Base-by-base conservation (phyloP, 2,797 vertebrate genomes). In the Jordanella pulchra region DNA sequence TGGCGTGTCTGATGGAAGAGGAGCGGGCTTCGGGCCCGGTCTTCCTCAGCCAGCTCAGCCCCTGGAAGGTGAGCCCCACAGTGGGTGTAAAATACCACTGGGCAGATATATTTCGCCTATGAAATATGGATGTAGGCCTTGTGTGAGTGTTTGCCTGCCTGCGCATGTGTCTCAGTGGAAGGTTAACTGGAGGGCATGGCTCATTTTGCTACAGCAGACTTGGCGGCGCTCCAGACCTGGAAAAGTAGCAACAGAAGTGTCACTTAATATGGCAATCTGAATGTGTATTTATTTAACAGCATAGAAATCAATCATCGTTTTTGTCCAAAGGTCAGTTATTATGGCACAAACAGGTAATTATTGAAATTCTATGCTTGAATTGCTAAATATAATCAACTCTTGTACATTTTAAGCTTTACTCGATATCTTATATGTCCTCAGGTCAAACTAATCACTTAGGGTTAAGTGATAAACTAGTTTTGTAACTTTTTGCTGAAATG, bases 131-230 rank as follows among this genome's bases (percentile, higher is more conserved):
- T 89, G 87, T 25, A 69, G 77, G 89, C 79, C 71, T 79, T 61
- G 81, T 80, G 86, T 77, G 83, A 78, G 86, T 27, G 42, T 2
- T 47, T 25, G 69, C 68, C 75, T 42, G 74, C 65, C 79, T 69
- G 85, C 82, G 84, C 73, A 55, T 48, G 76, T 68, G 81, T 69
- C 77, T 75, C 66, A 13, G 17, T 11, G 51, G 72, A 83, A 91
- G 93, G 93, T 94, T 84, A 94, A 78, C 72, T 63, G 72, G 86
- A 93, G 93, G 94, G 94, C 93, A 93, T 64, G 11, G 54, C 87
- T 91, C 87, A 84, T 87, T 90, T 90, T 86, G 84, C 91, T 45
- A 77, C 91, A 86, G 88, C 89, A 92, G 86, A 87, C 87, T 90
- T 93, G 93, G 93, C 89, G 3, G 71, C 35, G 5, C 28, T 91